Evolutionary conservation across 2,113 vertebrate genomes (phyloP).

Genomic region (Entomyzon cyanotis): DNA sequence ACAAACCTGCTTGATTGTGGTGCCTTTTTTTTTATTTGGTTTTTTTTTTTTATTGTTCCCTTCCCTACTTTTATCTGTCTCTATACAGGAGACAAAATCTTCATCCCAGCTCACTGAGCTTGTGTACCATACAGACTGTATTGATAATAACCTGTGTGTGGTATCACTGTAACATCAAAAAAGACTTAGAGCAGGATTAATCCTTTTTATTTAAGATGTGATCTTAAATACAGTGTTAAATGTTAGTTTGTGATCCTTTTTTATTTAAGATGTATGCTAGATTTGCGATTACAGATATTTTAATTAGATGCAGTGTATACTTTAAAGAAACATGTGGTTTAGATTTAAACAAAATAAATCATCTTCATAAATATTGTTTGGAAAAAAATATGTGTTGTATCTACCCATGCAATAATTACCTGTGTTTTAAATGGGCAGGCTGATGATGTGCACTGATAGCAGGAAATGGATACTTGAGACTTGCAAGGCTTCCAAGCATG

Average conservation of each 20-base stretch:
- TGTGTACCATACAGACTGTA: background rate
- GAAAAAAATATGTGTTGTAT: background rate
- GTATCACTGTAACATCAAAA: background rate
- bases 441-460: background rate
- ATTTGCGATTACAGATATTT: background rate
- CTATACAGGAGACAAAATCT: background rate
- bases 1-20: background rate
- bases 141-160: background rate
- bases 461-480: background rate
- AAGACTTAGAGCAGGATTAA: background rate
- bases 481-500: background rate
- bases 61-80: background rate
- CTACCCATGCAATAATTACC: background rate
- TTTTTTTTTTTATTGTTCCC: background rate
- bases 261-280: background rate
- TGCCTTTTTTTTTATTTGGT: background rate
- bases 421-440: background rate
- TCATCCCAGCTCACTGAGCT: background rate
- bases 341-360: background rate
- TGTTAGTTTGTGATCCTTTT: background rate
- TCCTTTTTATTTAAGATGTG: background rate
- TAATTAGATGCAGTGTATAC: background rate
- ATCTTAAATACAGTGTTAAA: no score
- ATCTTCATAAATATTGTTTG: background rate
- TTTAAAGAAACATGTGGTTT: background rate